Evolutionary conservation across 2,113 vertebrate species (phyloP).

Genomic region (Boulengeromyrus knoepffleri): DNA sequence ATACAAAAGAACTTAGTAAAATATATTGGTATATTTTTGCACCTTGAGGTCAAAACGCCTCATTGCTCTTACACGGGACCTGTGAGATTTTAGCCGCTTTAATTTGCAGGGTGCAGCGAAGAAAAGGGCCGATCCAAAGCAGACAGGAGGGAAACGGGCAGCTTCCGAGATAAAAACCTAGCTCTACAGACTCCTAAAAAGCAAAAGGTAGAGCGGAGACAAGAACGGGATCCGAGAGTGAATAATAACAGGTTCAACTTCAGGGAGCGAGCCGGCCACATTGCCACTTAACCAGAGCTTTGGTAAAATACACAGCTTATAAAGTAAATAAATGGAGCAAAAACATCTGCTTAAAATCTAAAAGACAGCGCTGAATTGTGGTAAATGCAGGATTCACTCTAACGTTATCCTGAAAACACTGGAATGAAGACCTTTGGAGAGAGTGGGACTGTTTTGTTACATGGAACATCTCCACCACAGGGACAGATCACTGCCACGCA

Average conservation of each 20-base stretch:
- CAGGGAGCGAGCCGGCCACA: not conserved
- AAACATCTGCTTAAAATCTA: not conserved
- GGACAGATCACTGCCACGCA: not conserved
- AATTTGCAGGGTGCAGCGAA: not conserved
- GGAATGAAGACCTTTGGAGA: not conserved
- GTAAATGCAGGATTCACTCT: not conserved
- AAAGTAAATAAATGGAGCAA: not conserved
- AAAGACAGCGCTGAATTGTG: not conserved
- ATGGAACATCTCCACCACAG: not conserved
- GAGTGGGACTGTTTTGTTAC: not conserved
- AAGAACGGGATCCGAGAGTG: not conserved
- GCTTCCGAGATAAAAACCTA: not conserved
- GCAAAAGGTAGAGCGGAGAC: not conserved
- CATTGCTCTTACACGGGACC: not conserved
- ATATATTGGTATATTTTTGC: no score
- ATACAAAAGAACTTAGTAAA: no score
- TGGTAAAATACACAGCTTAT: not conserved
- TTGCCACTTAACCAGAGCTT: not conserved
- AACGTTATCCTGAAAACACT: not conserved
- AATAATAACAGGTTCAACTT: not conserved
- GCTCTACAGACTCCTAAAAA: not conserved
- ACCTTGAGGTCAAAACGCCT: not conserved
- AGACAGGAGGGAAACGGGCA: not conserved
- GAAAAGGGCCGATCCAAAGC: not conserved
- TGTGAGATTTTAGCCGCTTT: not conserved